Base-by-base conservation (phyloP, 2,888 invertebrate genomes). In the Beris chalybata region DNA sequence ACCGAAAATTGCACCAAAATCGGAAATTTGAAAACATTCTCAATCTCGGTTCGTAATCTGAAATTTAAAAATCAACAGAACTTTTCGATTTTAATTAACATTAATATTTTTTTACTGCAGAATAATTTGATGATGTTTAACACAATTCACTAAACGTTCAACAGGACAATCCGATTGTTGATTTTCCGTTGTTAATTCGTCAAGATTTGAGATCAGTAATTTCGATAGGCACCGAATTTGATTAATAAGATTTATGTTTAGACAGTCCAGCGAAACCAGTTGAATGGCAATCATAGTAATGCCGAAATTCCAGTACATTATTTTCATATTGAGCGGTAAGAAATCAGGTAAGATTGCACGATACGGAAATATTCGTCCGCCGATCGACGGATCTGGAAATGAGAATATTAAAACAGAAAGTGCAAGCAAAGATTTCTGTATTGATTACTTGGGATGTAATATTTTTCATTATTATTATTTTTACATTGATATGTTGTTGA, bases 171-270 rank as follows among this genome's bases (percentile, higher is more conserved):
- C 4, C 13, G 32, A 6, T 12, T 38, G 13, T 56, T 30, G 11
- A 6, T 63, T 12, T 32, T 31, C 9, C 6, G 32, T 6, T 0
- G n/a, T 52, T 4, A 76, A 70, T 29, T 73, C 71, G 4, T 74
- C 74, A 13, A 77, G 77, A 55, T 74, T 65, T 45, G 75, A 59
- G 56, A 73, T 74, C 4, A 77, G 68, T 0, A 74, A 72, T 53
- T 74, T 74, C 4, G 77, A 70, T 57, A 77, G 77, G 69, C 73
- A 74, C 15, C 77, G 73, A 7, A 75, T 72, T 50, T 77, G 76
- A 64, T 73, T 76, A 66, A 77, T 76, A 2, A 76, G 48, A 9
- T 72, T 70, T 0, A 76, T 67, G 57, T 76, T 76, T 4, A 77
- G 69, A 66, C 71, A 74, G 68, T 77, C 77, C 0, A 75, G 70